phyloP scores from a whole-genome alignment of 2,888 invertebrate genomes.

The Thelaira solivaga region DNA sequence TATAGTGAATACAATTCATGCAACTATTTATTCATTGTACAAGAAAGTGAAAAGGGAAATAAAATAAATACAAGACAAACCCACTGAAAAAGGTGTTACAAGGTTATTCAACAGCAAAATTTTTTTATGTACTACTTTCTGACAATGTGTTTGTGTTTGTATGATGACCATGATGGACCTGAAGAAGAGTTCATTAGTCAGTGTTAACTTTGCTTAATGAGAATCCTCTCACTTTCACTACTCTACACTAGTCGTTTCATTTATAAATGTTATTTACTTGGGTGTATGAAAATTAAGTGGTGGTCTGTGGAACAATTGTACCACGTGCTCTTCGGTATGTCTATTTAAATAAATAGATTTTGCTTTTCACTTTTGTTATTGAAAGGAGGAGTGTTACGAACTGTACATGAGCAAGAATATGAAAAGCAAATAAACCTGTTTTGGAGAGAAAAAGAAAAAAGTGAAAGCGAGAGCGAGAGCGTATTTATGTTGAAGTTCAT shows the following conservation, averaged over 20 bases:
- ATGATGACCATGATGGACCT: neutral
- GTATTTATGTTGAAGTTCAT: too few species aligned
- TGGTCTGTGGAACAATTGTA: neutral
- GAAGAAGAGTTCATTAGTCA: conserved; percentile 50
- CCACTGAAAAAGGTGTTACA: conserved; percentile 7
- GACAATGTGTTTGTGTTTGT: neutral
- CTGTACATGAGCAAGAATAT: neutral
- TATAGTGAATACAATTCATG: too few species aligned
- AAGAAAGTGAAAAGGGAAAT: neutral
- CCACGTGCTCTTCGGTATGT: conserved; percentile 10
- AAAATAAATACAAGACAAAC: neutral
- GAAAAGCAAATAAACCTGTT: neutral
- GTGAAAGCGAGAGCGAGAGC: too few species aligned
- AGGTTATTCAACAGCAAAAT: conserved; percentile 7
- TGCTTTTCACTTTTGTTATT: neutral
- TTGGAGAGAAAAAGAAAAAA: neutral
- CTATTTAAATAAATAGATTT: neutral
- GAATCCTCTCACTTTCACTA: neutral
- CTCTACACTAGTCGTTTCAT: neutral
- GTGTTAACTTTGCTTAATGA: conserved; percentile 19
- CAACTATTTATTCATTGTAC: neutral
- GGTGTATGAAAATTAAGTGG: neutral
- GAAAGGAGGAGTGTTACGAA: neutral
- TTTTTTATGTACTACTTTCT: too few species aligned
- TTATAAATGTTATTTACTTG: neutral